A percentile compares a stretch with the other conserved stretches of the same genome.
phyloP scores from a whole-genome alignment of 1,140 invertebrate genomes.

The Pachyrhynchus sulphureomaculatus region DNA sequence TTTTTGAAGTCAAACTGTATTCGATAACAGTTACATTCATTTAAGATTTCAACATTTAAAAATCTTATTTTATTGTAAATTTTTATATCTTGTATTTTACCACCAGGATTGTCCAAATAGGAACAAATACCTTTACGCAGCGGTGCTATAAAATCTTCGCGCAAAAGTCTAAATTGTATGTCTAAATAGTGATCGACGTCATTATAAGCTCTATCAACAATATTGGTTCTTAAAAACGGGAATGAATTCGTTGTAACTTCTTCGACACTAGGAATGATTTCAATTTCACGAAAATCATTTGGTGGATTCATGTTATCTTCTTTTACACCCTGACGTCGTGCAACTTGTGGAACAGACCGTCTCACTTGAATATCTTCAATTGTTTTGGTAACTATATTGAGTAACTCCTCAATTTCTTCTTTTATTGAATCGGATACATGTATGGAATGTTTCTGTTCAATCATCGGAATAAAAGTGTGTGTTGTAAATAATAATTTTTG shows the following conservation, averaged over 20 bases:
- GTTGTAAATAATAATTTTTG: constrained; percentile 49
- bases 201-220: constrained; percentile 61
- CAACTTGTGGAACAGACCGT: neutral
- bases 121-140: constrained; percentile 58
- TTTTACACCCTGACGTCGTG: constrained; percentile 15
- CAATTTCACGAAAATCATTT: constrained; percentile 53
- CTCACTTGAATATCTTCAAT: constrained; percentile 42
- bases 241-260: constrained; percentile 50
- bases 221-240: constrained; percentile 61
- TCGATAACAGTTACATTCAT: constrained; percentile 32
- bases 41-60: constrained; percentile 32
- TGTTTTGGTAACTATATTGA: constrained; percentile 42
- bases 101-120: constrained; percentile 55
- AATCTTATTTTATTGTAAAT: constrained; percentile 29
- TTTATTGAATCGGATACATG: constrained; percentile 45
- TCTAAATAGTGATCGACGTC: constrained; percentile 73
- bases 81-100: constrained; percentile 7
- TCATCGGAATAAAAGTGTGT: constrained; percentile 45
- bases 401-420: constrained; percentile 43
- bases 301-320: constrained; percentile 48
- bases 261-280: constrained; percentile 50
- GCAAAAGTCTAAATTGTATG: constrained; percentile 68
- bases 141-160: constrained; percentile 72
- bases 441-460: constrained; percentile 48
- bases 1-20: constrained; percentile 34